Evolutionary conservation across 2,113 vertebrate species (phyloP).

Genomic region (Candoia aspera): DNA sequence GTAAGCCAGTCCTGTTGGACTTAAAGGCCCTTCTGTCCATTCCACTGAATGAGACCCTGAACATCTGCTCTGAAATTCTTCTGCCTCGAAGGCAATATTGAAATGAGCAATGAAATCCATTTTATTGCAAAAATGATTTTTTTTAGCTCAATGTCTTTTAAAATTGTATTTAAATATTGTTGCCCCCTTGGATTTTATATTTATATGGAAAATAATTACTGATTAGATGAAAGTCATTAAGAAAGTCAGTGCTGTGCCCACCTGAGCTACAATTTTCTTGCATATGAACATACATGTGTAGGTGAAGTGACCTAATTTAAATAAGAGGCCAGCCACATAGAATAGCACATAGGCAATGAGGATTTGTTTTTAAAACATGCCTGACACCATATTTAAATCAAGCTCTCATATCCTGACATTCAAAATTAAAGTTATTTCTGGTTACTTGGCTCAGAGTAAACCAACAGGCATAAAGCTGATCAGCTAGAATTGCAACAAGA

Average conservation of each 20-base stretch:
- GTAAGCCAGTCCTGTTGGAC: not conserved
- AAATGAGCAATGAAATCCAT: not conserved
- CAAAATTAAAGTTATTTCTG: not conserved
- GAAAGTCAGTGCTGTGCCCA: not conserved
- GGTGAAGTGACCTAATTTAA: not conserved
- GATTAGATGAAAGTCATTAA: not conserved
- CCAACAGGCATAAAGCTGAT: not conserved
- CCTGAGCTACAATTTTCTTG: not conserved
- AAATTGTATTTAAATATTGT: not conserved
- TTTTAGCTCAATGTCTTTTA: not conserved
- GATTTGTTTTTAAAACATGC: not conserved
- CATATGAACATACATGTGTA: not conserved
- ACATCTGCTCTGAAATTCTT: not conserved
- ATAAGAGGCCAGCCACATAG: not conserved
- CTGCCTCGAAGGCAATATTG: not conserved
- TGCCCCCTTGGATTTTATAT: not conserved
- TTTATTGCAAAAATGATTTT: not conserved
- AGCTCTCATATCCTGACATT: not conserved
- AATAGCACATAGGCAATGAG: not conserved
- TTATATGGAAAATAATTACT: not conserved
- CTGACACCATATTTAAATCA: not conserved
- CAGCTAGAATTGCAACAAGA: not conserved
- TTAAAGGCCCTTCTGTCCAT: no score
- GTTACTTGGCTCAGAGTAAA: not conserved
- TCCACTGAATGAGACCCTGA: not conserved